phyloP scores from a whole-genome alignment of 1,140 invertebrate species.

The Drosophila neocordata region DNA sequence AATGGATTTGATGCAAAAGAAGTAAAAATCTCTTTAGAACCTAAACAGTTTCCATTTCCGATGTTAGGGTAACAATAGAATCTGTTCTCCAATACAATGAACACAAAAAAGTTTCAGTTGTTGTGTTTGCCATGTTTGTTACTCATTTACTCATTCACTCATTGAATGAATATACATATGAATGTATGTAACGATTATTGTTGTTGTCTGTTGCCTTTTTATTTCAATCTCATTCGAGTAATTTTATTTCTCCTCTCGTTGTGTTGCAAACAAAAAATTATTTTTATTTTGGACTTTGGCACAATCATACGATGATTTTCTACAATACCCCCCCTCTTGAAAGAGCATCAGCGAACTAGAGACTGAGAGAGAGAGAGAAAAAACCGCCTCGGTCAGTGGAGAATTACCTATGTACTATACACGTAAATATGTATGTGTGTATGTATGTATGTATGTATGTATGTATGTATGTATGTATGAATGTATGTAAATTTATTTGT shows the following conservation, averaged over 20 bases:
- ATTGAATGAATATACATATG: slow-evolving; percentile 32
- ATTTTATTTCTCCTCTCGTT: slow-evolving; percentile 44
- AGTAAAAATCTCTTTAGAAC: too few species aligned
- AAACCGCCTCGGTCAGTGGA: slow-evolving; percentile 12
- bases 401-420: slow-evolving; percentile 6
- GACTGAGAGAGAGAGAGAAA: slow-evolving; percentile 11
- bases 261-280: slow-evolving; percentile 61
- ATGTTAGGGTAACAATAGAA: neutral
- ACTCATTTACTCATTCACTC: slow-evolving; percentile 49
- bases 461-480: too few species aligned
- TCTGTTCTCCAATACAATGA: neutral
- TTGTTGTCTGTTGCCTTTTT: slow-evolving; percentile 23
- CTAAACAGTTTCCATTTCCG: too few species aligned
- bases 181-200: slow-evolving; percentile 38
- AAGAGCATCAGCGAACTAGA: slow-evolving; percentile 10
- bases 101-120: slow-evolving; percentile 26
- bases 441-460: too few species aligned
- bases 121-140: slow-evolving; percentile 68
- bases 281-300: slow-evolving; percentile 80
- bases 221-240: slow-evolving; percentile 57
- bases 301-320: slow-evolving; percentile 78
- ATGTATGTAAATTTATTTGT: neutral
- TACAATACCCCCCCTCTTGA: slow-evolving; percentile 52
- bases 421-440: too few species aligned
- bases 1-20: neutral